Conservation (phyloP, 2,113 vertebrate species). For the Lipophrys pholis region DNA sequence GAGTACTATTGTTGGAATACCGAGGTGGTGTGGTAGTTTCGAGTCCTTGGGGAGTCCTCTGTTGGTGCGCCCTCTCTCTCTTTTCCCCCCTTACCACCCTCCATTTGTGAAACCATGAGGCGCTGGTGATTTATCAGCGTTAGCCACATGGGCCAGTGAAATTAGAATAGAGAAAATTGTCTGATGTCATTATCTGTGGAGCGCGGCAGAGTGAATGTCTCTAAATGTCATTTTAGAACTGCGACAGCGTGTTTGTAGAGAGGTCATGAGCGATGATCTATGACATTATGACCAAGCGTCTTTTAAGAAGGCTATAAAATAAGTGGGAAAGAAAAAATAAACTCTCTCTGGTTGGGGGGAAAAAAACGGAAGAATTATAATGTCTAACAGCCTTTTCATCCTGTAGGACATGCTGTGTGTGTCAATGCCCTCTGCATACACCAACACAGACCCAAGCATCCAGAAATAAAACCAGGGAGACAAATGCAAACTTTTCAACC, state of each 20-base stretch:
- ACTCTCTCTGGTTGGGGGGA: constrained; percentile 35
- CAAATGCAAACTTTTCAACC: constrained; percentile 65
- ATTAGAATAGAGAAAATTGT: constrained; percentile 54
- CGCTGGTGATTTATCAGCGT: constrained; percentile 66
- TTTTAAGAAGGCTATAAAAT: constrained; percentile 42
- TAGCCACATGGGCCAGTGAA: constrained; percentile 62
- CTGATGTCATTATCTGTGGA: constrained; percentile 66
- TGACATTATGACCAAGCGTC: constrained; percentile 27
- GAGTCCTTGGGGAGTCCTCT: constrained; percentile 34
- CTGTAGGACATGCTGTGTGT: constrained; percentile 61
- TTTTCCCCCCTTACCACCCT: constrained; percentile 31
- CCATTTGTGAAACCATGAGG: constrained; percentile 35
- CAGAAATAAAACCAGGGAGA: constrained; percentile 40
- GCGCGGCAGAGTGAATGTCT: constrained; percentile 34
- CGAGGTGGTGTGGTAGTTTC: constrained; percentile 13
- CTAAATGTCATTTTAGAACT: constrained; percentile 28
- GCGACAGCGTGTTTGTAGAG: constrained; percentile 34
- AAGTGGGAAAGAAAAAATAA: constrained; percentile 41
- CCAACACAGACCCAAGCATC: constrained; percentile 31
- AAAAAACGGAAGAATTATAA: constrained; percentile 46
- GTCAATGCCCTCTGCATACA: constrained; percentile 23
- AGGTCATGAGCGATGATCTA: constrained; percentile 31
- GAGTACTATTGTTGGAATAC: constrained; percentile 43
- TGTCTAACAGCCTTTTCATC: constrained; percentile 46
- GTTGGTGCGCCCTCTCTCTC: constrained; percentile 29